Evolutionary conservation across 2,888 invertebrate species (phyloP).

Genomic region (Pharmacophagus antenor): DNA sequence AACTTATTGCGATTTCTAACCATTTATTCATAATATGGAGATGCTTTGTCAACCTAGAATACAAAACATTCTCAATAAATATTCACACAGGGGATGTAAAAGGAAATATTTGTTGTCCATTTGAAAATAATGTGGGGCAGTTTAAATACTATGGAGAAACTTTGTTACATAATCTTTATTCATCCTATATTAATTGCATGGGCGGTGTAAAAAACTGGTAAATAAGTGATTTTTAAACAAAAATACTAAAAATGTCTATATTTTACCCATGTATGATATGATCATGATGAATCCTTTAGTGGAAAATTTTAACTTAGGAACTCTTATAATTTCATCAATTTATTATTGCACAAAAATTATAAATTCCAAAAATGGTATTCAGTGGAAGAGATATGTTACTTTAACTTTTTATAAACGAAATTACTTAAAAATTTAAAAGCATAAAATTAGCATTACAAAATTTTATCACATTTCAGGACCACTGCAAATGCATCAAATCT

Average conservation of each 20-base stretch:
- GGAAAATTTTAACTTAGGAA: no score
- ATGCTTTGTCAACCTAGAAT: constrained; percentile 35
- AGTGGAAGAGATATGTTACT: no score
- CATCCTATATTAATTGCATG: constrained; percentile 48
- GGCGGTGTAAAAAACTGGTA: constrained; percentile 52
- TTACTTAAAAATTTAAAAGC: no score
- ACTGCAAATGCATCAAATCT: constrained; percentile 37
- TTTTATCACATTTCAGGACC: constrained; percentile 2
- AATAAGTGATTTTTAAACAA: constrained; percentile 18
- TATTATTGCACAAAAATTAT: no score
- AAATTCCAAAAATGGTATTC: no score
- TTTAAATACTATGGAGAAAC: constrained; percentile 48
- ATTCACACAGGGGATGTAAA: constrained; percentile 49
- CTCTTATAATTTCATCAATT: no score
- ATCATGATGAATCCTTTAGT: no score
- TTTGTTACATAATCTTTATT: constrained; percentile 49
- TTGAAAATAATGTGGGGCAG: constrained; percentile 33
- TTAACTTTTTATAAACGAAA: no score
- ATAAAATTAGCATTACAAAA: no score
- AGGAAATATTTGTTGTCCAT: constrained; percentile 55
- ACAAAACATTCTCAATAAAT: constrained; percentile 46
- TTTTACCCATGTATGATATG: no score
- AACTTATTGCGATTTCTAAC: constrained; percentile 57
- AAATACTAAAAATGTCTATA: neutral
- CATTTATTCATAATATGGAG: constrained; percentile 62